Base-by-base conservation (phyloP, 2,113 vertebrate species). In the Bettongia penicillata region DNA sequence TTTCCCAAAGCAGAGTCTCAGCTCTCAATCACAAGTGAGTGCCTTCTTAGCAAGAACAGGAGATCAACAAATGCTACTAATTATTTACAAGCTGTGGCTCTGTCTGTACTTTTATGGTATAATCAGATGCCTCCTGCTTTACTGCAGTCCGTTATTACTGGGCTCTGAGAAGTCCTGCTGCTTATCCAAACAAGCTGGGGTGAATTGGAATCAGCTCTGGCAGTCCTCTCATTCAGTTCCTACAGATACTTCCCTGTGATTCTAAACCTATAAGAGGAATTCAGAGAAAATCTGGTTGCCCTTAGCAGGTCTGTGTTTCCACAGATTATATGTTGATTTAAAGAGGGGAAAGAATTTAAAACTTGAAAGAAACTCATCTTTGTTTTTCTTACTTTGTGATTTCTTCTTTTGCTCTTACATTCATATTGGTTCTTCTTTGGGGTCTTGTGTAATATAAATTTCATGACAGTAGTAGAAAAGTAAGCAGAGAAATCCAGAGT, bases 1-100 rank as follows among this genome's bases (percentile, higher is more conserved):
- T 96, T 96, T 96, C 93, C 68, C 94, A 96, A 97, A 96, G 95
- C 93, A 90, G 91, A 94, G 51, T 84, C 57, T 92, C n/a, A 52
- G 26, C 2, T 94, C 37, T 49, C 50, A 68, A 37, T 51, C 91
- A 93, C 89, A 53, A 51, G 61, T n/a, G 51, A 90, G 1, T 91
- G 90, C 94, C 37, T 93, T 97, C 68, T 51, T 89, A 51, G 57
- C 48, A 53, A 96, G 84, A 95, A 43, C 55, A 68, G 24, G 53
- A 53, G n/a, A 2, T 25, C 31, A 95, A 91, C 93, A 84, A 93
- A 57, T 53, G 2, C 68, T 84, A 7, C 37, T 61, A 28, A 50
- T 8, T 57, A 94, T 51, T 43, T 37, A 61, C 52, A 53, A 93
- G 31, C 51, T 51, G 43, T 22, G 90, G 50, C 19, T 95, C 90